Conservation (phyloP, 1,140 invertebrate genomes). For the Panagrolaimus sp. region DNA sequence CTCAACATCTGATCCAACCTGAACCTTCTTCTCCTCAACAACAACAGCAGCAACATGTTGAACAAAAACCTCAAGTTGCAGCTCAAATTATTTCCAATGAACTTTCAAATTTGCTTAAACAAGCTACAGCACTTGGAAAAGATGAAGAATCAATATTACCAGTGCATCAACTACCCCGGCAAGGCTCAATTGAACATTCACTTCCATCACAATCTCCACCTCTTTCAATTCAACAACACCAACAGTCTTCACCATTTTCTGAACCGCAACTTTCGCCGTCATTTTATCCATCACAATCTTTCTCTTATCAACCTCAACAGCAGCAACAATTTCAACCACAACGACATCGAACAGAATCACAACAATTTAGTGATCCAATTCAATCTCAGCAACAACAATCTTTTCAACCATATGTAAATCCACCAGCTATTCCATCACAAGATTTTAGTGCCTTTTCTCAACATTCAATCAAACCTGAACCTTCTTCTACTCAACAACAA, state of each 20-base stretch:
- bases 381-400: neutral
- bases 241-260: neutral
- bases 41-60: constrained; percentile 6
- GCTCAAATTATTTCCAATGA: neutral
- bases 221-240: neutral
- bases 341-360: neutral
- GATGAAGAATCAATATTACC: neutral
- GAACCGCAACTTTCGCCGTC: neutral
- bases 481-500: neutral
- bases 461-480: neutral
- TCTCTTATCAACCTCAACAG: neutral
- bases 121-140: neutral
- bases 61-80: neutral
- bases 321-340: neutral
- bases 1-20: neutral
- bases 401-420: neutral
- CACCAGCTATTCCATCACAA: neutral
- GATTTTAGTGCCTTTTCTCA: neutral
- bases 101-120: neutral
- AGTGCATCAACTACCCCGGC: neutral
- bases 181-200: neutral
- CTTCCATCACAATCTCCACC: neutral
- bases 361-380: neutral
- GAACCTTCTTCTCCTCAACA: neutral
- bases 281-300: neutral